Conservation (phyloP, 1,140 invertebrate genomes). For the Drosophila trapezifrons region DNA sequence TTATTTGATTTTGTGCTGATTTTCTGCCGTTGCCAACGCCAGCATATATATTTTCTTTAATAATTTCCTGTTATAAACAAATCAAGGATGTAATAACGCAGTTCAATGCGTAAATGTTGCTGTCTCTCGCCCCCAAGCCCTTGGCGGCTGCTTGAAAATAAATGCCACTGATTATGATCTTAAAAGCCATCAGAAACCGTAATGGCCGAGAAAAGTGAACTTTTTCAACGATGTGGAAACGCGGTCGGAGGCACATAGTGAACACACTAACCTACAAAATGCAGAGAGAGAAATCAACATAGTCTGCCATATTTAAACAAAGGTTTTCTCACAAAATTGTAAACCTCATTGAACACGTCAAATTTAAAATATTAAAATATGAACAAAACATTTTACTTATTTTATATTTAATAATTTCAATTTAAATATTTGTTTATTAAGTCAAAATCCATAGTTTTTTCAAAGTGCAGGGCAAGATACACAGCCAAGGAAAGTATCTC, state of each 20-base stretch:
- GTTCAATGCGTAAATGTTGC: constrained; percentile 69
- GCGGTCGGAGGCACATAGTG: constrained; percentile 27
- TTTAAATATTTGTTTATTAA: not conserved
- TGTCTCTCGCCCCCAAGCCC: constrained; percentile 15
- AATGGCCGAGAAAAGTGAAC: constrained; percentile 59
- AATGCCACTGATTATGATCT: constrained; percentile 77
- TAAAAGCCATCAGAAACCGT: constrained; percentile 63
- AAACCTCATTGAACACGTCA: no score
- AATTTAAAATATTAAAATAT: not conserved
- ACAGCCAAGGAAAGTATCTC: constrained; percentile 31
- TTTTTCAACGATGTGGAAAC: constrained; percentile 44
- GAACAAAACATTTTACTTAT: no score
- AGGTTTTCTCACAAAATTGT: not conserved
- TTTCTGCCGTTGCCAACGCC: constrained; percentile 28
- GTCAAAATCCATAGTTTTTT: not conserved
- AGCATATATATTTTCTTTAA: constrained; percentile 64
- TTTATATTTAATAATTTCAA: not conserved
- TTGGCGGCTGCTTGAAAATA: constrained; percentile 56
- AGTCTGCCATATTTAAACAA: no score
- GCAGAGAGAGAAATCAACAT: constrained; percentile 11
- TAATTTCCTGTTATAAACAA: constrained; percentile 82
- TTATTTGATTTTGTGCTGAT: constrained; percentile 67
- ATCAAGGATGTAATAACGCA: constrained; percentile 82
- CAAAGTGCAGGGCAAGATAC: constrained; percentile 33
- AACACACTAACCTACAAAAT: constrained; percentile 12